Conservation (phyloP, 2,888 invertebrate genomes). For the Syrista parreyssii region DNA sequence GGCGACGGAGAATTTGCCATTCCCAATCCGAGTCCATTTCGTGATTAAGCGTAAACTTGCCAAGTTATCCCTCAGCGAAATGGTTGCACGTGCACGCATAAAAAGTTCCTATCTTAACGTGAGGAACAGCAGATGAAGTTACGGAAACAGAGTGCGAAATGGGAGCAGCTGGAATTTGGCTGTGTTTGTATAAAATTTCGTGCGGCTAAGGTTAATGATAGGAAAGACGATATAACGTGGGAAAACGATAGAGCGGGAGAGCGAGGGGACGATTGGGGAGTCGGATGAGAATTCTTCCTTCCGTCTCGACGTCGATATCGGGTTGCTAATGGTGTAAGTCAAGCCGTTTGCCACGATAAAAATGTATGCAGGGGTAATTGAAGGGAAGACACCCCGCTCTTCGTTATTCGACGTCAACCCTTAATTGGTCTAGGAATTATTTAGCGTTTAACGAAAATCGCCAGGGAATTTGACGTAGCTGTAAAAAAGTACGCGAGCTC, state of each 20-base stretch:
- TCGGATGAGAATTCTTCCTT: conserved; percentile 22
- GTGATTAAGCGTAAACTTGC: conserved; percentile 64
- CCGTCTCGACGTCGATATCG: conserved; percentile 39
- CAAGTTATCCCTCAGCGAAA: conserved; percentile 30
- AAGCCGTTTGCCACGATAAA: conserved; percentile 50
- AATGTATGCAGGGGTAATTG: conserved; percentile 56
- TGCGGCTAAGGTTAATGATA: conserved; percentile 1
- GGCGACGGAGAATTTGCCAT: conserved; percentile 49
- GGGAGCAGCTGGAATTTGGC: too few relatives aligned
- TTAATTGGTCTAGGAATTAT: too few relatives aligned
- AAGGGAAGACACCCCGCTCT: conserved; percentile 41
- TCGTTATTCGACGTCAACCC: background rate
- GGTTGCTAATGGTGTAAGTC: conserved; percentile 61
- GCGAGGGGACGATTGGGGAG: background rate
- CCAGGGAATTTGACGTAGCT: too few relatives aligned
- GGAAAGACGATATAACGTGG: conserved; percentile 8
- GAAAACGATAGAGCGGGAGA: conserved; percentile 3
- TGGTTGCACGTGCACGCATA: background rate
- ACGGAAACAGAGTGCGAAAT: too few relatives aligned
- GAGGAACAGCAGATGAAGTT: too few relatives aligned
- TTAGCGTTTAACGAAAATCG: too few relatives aligned
- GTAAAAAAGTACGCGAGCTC: too few relatives aligned
- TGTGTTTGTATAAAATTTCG: background rate
- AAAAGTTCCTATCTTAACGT: background rate
- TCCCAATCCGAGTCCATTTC: conserved; percentile 63